A percentile compares a stretch with the other conserved stretches of the same genome.
phyloP scores from a whole-genome alignment of 2,113 vertebrate species.

The Malurus alboscapulatus region DNA sequence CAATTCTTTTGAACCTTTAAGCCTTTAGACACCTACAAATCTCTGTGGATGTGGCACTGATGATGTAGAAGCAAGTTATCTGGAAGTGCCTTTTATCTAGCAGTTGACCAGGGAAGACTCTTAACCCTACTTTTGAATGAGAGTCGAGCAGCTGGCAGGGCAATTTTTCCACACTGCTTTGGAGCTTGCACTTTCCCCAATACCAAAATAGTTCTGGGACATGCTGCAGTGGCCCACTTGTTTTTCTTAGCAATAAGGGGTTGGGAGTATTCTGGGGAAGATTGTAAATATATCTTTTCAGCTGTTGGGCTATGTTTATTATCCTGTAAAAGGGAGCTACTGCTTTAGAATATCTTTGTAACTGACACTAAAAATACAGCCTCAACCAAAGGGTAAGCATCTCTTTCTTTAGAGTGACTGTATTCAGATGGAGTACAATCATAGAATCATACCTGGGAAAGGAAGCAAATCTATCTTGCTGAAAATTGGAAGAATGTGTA shows the following conservation, averaged over 20 bases:
- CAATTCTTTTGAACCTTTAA: not conserved
- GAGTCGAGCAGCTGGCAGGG: conserved; percentile 41
- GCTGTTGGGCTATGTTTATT: conserved; percentile 63
- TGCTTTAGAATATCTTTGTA: conserved; percentile 48
- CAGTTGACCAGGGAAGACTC: not conserved
- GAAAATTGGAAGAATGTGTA: not conserved
- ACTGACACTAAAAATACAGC: conserved; percentile 50
- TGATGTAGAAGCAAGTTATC: not conserved
- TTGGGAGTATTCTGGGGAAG: conserved; percentile 56
- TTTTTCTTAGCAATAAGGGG: conserved; percentile 45
- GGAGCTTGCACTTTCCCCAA: conserved; percentile 44
- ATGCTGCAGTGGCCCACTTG: conserved; percentile 49
- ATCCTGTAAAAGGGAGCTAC: conserved; percentile 50
- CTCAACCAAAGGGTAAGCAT: conserved; percentile 11
- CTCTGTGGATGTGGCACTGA: not conserved
- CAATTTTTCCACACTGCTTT: conserved; percentile 57
- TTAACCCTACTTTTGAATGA: not conserved
- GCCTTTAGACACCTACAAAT: not conserved
- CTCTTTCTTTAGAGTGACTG: conserved; percentile 9
- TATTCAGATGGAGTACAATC: not conserved
- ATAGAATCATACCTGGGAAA: not conserved
- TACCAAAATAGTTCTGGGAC: conserved; percentile 58
- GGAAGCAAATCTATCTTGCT: not conserved
- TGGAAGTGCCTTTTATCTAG: conserved; percentile 1
- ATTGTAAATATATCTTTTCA: conserved; percentile 63